Base-by-base conservation (phyloP, 2,113 vertebrate genomes). In the Phodopus roborovskii region DNA sequence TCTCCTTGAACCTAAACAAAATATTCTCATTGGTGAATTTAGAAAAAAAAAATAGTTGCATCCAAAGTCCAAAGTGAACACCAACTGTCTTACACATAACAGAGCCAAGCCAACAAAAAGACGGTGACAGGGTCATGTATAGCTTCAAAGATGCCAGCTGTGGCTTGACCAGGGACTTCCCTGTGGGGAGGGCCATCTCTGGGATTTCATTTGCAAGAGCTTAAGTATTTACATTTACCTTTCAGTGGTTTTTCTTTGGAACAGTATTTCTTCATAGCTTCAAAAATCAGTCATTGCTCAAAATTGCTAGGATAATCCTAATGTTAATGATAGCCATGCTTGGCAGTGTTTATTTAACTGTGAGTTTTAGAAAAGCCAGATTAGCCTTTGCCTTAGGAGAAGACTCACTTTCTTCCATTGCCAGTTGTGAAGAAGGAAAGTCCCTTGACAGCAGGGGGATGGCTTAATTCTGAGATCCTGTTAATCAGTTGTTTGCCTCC, bases 1-100 rank as follows among this genome's bases (percentile, higher is more conserved):
- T 94, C 96, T 96, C 93, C 60, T 96, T 92, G 82, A 89, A 62
- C 85, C 66, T 60, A 74, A 97, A 94, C 73, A 88, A 94, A 86
- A 62, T 79, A 68, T 89, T 97, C 91, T 92, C 53, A 39, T 33
- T 92, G 83, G 88, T 79, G 53, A 88, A 95, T 85, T 90, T 39
- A 86, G 71, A 92, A 19, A 50, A 42, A 93, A 95, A 66, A 71
- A 22, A 9, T 42, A 13, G 58, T 39, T n/a, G 84, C 68, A 70
- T 68, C 60, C 81, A 62, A 90, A 30, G 4, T 81, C 64, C 71
- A 75, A n/a, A 5, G 8, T 30, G 62, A 88, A 15, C 30, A 36
- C 62, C 42, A 62, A 30, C n/a, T 66, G 26, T 53, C n/a, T 88
- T 53, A 39, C 2, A 83, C 78, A 87, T n/a, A 73, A 45, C 48